These are phyloP conservation scores for Ptiloglossa arizonensis DNA, from an alignment of 1,140 invertebrate genomes.

Conservation along the genomic window DNA sequence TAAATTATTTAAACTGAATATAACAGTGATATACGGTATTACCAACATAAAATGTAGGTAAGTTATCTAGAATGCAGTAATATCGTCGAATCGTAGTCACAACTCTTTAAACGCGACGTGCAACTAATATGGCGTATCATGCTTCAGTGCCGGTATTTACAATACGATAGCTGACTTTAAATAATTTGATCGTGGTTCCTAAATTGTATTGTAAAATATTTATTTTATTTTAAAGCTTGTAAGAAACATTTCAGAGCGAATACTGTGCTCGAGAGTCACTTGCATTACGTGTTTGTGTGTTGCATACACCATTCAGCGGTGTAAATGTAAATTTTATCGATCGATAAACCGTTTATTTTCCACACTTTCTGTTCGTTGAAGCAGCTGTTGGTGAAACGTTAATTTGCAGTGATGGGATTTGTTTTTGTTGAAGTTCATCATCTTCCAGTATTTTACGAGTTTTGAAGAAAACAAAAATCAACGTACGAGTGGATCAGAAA, in stretches of 20 bases:
- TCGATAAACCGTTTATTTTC: constrained; percentile 1
- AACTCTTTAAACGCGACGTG: neutral
- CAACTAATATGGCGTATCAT: constrained; percentile 9
- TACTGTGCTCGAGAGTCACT: too few species aligned
- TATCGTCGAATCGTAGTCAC: neutral
- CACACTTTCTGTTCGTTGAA: neutral
- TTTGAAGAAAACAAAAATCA: neutral
- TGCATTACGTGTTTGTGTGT: neutral
- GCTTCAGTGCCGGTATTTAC: neutral
- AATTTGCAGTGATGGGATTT: neutral
- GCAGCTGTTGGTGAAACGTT: neutral
- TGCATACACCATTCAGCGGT: neutral
- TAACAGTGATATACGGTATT: neutral
- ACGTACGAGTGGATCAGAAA: neutral
- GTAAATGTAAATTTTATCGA: constrained; percentile 1
- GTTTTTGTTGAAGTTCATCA: neutral
- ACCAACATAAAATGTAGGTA: neutral
- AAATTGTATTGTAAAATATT: neutral
- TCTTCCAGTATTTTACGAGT: neutral
- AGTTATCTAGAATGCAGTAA: neutral
- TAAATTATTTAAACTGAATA: too few species aligned
- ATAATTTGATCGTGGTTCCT: neutral
- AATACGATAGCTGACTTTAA: neutral
- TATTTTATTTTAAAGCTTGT: neutral
- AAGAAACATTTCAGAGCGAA: neutral